Percentiles rank a stretch among this genome's conserved stretches.
phyloP scores from a whole-genome alignment of 2,797 vertebrate species.

The Thalassophryne amazonica region DNA sequence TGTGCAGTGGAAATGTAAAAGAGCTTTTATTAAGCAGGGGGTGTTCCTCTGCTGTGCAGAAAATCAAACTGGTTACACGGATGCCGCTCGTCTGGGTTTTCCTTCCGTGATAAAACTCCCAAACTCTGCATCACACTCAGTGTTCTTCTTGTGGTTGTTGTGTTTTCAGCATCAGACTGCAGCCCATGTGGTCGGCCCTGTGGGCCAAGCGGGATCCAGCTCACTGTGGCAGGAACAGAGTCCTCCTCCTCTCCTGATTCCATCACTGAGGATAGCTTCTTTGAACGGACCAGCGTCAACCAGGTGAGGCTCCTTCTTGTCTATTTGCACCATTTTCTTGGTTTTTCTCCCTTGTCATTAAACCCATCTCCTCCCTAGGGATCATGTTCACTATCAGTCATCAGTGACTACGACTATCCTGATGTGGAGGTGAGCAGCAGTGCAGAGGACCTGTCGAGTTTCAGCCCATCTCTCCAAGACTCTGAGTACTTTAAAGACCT shows the following conservation, averaged over 20 bases:
- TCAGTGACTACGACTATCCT: conserved; percentile 74
- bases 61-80: conserved; percentile 9
- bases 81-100: conserved; percentile 18
- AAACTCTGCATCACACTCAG: too few species aligned
- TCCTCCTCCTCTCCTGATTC: conserved; percentile 72
- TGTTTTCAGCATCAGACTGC: conserved; percentile 82
- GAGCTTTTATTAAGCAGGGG: conserved; percentile 29
- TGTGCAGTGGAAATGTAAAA: conserved; percentile 59
- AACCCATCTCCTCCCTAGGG: neutral
- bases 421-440: conserved; percentile 72
- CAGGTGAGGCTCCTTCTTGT: conserved; percentile 70
- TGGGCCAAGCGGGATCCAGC: conserved; percentile 15
- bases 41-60: neutral
- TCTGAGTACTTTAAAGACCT: conserved; percentile 87
- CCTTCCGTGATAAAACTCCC: too few species aligned
- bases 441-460: conserved; percentile 79
- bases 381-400: conserved; percentile 45
- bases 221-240: conserved; percentile 45
- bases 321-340: neutral
- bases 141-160: conserved; percentile 12
- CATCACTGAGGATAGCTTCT: conserved; percentile 76
- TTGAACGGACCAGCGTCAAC: conserved; percentile 73
- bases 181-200: conserved; percentile 77
- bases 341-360: neutral
- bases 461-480: conserved; percentile 77